Evolutionary conservation across 2,113 vertebrate species (phyloP), one percentile per base, ranked within the genome.

Genomic region (Megalops atlanticus): DNA sequence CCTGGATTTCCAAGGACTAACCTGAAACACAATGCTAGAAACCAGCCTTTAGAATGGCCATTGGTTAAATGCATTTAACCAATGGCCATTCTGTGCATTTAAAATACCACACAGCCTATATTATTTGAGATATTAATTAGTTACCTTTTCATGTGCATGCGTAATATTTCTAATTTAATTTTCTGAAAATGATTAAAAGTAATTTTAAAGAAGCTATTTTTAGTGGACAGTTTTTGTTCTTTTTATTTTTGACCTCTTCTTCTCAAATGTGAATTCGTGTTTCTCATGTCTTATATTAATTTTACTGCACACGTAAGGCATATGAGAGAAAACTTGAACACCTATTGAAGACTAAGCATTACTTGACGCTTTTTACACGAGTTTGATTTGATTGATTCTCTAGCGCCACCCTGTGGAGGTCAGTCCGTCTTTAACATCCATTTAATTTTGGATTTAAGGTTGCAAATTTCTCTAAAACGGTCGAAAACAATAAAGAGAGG

Each of bases 401-500:
- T 88, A 87, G 87, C 89, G 93, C 94, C 94, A 91, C 90, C 94
- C 89, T 86, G 92, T 91, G 93, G 93, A 79, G 27, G 41, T 40
- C 36, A 21, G 12, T 11, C 38, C 43, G 41, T 77, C 12, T 35
- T 14, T 39, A 70, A 43, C 12, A 31, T 74, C 24, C 10, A 78
- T 7, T 73, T 24, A 31, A 24, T 73, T 16, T n/a, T 64, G 10
- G 38, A 6, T 15, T 38, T 35, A 58, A 35, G 8, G 70, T 15
- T 4, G 38, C 18, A 21, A n/a, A 73, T 54, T 24, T 36, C 27
- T 39, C 35, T 49, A 39, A 39, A 38, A 3, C 5, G 24, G 16
- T 47, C 58, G 40, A 40, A 58, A 39, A 71, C 3, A 38, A 52
- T 1, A 54, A 77, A 35, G 27, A 45, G 0, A 10, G 14, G 43